Conservation (phyloP, 2,797 vertebrate genomes). For the Poeciliopsis infans region DNA sequence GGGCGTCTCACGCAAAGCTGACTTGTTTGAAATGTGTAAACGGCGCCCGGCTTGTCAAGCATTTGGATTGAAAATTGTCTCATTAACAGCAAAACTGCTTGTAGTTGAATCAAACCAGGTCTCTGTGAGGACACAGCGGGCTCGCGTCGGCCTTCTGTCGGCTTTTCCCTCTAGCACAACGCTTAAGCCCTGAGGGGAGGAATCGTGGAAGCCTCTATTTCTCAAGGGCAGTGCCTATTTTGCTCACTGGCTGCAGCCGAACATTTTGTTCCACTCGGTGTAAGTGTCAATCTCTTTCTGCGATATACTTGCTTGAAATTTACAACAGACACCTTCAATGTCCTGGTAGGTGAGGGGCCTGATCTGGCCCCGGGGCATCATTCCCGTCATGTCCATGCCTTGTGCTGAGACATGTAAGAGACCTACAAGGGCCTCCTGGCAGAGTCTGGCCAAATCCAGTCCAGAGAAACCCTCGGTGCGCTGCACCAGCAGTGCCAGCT, state of each 20-base stretch:
- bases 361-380: constrained; percentile 90
- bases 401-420: constrained; percentile 90
- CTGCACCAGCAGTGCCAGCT: constrained; percentile 96
- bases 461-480: constrained; percentile 97
- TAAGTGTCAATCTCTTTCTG: constrained; percentile 90
- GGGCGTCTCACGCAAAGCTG: constrained; percentile 85
- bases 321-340: constrained; percentile 99
- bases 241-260: constrained; percentile 97
- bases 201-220: constrained; percentile 83
- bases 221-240: constrained; percentile 65
- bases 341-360: constrained; percentile 95
- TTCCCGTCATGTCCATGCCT: constrained; percentile 91
- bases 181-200: constrained; percentile 83
- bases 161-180: constrained; percentile 76
- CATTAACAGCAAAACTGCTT: constrained; percentile 84
- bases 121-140: constrained; percentile 79
- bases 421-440: constrained; percentile 92
- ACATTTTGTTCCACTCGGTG: constrained; percentile 99
- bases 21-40: constrained; percentile 82
- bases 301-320: constrained; percentile 99
- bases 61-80: constrained; percentile 82
- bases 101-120: constrained; percentile 82
- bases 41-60: constrained; percentile 84
- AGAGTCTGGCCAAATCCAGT: constrained; percentile 93
- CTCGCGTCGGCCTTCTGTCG: constrained; percentile 75